Evolutionary conservation across 1,140 invertebrate genomes (phyloP), one percentile per base, ranked within the genome.

Genomic region (Drosophila oshimai): DNA sequence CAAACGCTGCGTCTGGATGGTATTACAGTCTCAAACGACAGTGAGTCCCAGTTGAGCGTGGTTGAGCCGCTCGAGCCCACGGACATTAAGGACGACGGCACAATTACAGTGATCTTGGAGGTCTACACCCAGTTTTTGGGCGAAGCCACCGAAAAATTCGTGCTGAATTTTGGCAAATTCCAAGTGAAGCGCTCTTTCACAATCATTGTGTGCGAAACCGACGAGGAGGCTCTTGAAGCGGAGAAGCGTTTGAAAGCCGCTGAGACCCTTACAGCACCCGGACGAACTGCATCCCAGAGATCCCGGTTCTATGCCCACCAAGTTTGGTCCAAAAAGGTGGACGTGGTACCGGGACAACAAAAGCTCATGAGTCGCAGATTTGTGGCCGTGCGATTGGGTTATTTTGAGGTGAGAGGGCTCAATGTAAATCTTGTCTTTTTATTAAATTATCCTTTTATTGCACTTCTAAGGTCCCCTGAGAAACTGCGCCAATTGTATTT

Each of bases 381-480:
- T 55, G 18, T 89, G 20, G 74, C 92, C n/a, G 71, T 92, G 0
- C 92, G 90, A 58, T 79, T 93, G 18, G 92, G 91, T 0, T 45
- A 78, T 5, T 95, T 93, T 77, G 89, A 91, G 28, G 91, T 96
- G 17, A 34, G 36, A 2, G 9, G n/a, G 3, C 9, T 10, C 1
- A 6, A 1, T 20, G 1, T 15, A 3, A 4, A 29, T n/a, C 3
- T 15, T 49, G 0, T 2, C 2, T 4, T n/a, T 7, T 7, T 18
- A 2, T 15, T 37, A 7, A 0, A 2, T 15, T 0, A 29, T 4
- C 4, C n/a, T 2, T n/a, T 24, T 7, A 13, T 13, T 22, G n/a
- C 5, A n/a, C 7, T 6, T 95, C 93, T 73, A 81, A 91, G 37
- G 91, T 96, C n/a, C 95, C 95, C 2, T n/a, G 89, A 93, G 10